Evolutionary conservation across 2,797 vertebrate genomes (phyloP).

Genomic region (Coregonus ussuriensis): DNA sequence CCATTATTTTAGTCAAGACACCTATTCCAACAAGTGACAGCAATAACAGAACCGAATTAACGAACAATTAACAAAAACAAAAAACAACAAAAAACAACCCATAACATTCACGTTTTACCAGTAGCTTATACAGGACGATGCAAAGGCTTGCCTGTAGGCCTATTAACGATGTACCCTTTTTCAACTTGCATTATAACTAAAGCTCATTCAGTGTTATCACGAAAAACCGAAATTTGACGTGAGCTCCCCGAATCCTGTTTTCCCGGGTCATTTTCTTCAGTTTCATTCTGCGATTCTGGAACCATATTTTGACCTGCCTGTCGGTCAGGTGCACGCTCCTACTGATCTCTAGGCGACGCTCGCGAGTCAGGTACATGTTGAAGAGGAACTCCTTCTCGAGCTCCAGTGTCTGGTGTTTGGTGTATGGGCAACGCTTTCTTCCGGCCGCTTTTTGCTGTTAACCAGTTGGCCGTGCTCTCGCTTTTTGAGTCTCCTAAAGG

Average conservation of each 20-base stretch:
- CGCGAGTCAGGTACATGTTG: conserved; percentile 99
- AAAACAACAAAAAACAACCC: conserved; percentile 26
- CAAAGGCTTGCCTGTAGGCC: conserved; percentile 26
- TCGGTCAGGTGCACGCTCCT: conserved; percentile 97
- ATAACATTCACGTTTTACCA: conserved; percentile 38
- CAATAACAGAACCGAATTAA: conserved; percentile 44
- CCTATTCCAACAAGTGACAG: conserved; percentile 49
- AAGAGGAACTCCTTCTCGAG: conserved; percentile 99
- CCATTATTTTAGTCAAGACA: conserved; percentile 54
- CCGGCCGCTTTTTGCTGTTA: conserved; percentile 95
- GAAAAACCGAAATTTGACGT: conserved; percentile 98
- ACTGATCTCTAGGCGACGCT: conserved; percentile 99
- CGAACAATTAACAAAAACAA: conserved; percentile 38
- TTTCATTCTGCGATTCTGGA: conserved; percentile 99
- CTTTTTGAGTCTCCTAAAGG: conserved; percentile 86
- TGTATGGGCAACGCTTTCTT: conserved; percentile 98
- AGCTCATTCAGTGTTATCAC: conserved; percentile 69
- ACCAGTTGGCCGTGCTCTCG: conserved; percentile 92
- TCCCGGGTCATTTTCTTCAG: conserved; percentile 99
- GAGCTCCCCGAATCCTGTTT: conserved; percentile 95
- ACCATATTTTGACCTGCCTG: conserved; percentile 99
- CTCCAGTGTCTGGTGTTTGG: conserved; percentile 98
- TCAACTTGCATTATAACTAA: conserved; percentile 11
- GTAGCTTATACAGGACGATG: conserved; percentile 46
- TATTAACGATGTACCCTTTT: conserved; percentile 40